Percentiles rank a stretch among this genome's conserved stretches.
These are phyloP conservation scores for Xestia c-nigrum DNA, from an alignment of 2,888 invertebrate species.

Conservation along the genomic window DNA sequence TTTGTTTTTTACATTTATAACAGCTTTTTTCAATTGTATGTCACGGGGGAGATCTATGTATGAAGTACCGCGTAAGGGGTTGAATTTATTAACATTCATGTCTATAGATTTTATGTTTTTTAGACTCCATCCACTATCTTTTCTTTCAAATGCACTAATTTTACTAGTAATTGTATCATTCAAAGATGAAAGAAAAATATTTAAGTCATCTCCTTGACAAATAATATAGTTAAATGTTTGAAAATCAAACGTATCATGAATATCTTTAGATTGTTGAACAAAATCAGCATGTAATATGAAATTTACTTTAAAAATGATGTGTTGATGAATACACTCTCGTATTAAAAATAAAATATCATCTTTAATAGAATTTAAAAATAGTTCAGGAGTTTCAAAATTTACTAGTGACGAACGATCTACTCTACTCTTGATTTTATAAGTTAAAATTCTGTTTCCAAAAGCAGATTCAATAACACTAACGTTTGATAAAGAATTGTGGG, in stretches of 20 bases:
- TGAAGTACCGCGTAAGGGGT: no score
- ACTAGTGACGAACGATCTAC: no score
- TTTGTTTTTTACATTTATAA: no score
- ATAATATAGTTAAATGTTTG: not conserved
- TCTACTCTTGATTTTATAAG: no score
- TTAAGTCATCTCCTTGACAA: not conserved
- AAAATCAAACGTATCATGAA: not conserved
- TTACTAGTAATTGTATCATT: not conserved
- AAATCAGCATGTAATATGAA: not conserved
- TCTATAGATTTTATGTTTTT: not conserved
- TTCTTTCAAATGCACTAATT: not conserved
- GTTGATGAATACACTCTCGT: not conserved
- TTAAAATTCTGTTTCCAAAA: no score
- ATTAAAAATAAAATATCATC: not conserved
- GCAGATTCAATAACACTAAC: no score
- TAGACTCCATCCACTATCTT: not conserved
- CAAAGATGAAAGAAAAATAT: not conserved
- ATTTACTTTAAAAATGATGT: not conserved
- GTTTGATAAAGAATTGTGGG: no score
- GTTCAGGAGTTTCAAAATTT: not conserved
- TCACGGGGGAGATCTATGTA: not conserved
- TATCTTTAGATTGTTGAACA: not conserved
- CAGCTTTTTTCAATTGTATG: not conserved
- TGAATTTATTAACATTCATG: not conserved
- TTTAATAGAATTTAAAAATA: not conserved